These are phyloP conservation scores for Protonibea diacanthus DNA, from an alignment of 2,797 vertebrate genomes.

Conservation along the genomic window DNA sequence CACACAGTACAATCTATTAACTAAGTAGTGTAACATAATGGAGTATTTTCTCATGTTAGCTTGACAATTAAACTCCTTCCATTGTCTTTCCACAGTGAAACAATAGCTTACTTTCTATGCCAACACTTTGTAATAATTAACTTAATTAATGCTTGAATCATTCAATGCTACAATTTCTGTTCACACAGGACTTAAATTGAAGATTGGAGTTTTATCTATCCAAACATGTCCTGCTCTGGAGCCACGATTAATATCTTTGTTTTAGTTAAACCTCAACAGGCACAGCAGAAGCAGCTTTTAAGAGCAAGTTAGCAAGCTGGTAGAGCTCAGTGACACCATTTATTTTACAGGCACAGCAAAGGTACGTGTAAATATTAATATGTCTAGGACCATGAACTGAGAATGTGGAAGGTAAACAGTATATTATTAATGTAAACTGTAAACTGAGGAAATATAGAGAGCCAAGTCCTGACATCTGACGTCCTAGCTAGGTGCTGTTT, in stretches of 20 bases:
- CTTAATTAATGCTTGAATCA: conserved; percentile 46
- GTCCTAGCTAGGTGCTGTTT: neutral
- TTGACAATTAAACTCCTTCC: conserved; percentile 51
- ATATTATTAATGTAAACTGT: neutral
- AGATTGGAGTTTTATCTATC: conserved; percentile 33
- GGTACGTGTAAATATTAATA: neutral
- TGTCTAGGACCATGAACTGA: neutral
- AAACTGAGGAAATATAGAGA: neutral
- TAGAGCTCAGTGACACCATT: neutral
- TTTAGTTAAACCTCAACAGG: conserved; percentile 19
- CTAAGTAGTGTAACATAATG: conserved; percentile 25
- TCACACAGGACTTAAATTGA: conserved; percentile 20
- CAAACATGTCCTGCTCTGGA: conserved; percentile 34
- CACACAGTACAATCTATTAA: conserved; percentile 44
- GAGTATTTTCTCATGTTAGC: conserved; percentile 43
- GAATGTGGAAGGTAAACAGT: neutral
- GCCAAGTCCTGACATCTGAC: neutral
- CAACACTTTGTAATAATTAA: conserved; percentile 24
- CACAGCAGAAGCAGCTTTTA: neutral
- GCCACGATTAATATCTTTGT: conserved; percentile 36
- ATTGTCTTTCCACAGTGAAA: conserved; percentile 28
- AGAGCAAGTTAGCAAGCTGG: neutral
- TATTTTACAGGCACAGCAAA: neutral
- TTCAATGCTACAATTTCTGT: conserved; percentile 4
- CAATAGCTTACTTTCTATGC: conserved; percentile 10